Percentiles rank a stretch among this genome's conserved stretches.
Conservation (phyloP, 2,888 invertebrate species). For the Nebria salina region DNA sequence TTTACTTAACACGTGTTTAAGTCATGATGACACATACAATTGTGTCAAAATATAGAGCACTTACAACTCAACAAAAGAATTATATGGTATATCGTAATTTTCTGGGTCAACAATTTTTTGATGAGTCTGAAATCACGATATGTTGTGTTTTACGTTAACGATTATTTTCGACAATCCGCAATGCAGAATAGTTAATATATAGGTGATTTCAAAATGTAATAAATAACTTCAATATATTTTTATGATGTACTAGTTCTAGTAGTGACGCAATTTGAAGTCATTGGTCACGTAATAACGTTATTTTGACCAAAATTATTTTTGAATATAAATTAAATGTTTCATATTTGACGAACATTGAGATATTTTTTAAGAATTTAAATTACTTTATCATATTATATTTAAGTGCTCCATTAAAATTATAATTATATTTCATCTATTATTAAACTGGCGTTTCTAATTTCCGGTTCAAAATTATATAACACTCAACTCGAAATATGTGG, state of each 20-base stretch:
- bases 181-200: neutral
- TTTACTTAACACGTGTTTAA: neutral
- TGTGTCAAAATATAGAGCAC: neutral
- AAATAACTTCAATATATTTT: no score
- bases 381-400: neutral
- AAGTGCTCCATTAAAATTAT: neutral
- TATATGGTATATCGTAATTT: neutral
- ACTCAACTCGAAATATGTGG: neutral
- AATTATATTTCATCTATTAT: neutral
- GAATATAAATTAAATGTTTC: no score
- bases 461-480: neutral
- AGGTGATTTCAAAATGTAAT: no score
- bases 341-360: no score
- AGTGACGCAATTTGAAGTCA: no score
- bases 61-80: neutral
- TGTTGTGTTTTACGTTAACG: neutral
- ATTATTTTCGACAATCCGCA: neutral
- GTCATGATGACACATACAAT: neutral
- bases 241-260: no score
- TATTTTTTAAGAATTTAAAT: neutral
- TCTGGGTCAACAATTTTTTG: neutral
- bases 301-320: no score
- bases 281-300: no score
- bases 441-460: neutral
- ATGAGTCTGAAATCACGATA: neutral